Evolutionary conservation across 1,140 invertebrate genomes (phyloP).

Genomic region (Adoxophyes honmai): DNA sequence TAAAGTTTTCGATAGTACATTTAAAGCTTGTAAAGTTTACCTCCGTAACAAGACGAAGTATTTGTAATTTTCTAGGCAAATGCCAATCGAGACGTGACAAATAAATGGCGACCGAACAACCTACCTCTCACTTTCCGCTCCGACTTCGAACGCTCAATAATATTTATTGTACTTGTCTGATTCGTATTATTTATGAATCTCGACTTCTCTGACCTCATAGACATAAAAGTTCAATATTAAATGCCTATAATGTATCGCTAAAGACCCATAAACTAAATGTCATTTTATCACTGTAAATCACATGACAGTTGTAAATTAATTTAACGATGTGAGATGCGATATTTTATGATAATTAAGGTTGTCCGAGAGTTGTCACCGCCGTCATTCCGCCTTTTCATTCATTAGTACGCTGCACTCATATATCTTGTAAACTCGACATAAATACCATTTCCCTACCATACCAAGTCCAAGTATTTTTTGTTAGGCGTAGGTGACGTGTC

Average conservation of each 20-base stretch:
- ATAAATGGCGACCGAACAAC: constrained; percentile 48
- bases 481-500: too few relatives aligned
- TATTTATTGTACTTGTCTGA: not conserved
- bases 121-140: constrained; percentile 13
- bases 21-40: too few relatives aligned
- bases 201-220: constrained; percentile 1
- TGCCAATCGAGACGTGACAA: constrained; percentile 58
- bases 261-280: constrained; percentile 8
- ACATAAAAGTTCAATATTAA: constrained; percentile 11
- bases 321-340: not conserved
- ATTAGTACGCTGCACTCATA: constrained; percentile 1
- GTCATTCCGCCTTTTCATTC: not conserved
- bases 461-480: too few relatives aligned
- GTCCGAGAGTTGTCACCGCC: not conserved
- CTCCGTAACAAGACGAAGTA: not conserved
- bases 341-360: constrained; percentile 1
- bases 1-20: too few relatives aligned
- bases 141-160: constrained; percentile 1
- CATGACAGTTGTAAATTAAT: constrained; percentile 2
- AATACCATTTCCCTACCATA: not conserved
- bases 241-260: constrained; percentile 5
- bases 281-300: not conserved
- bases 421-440: constrained; percentile 1
- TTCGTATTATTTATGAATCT: constrained; percentile 7
- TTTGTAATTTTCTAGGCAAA: constrained; percentile 34